Evolutionary conservation across 2,797 vertebrate genomes (phyloP), one percentile per base, ranked within the genome.

Genomic region (Mastacembelus armatus): DNA sequence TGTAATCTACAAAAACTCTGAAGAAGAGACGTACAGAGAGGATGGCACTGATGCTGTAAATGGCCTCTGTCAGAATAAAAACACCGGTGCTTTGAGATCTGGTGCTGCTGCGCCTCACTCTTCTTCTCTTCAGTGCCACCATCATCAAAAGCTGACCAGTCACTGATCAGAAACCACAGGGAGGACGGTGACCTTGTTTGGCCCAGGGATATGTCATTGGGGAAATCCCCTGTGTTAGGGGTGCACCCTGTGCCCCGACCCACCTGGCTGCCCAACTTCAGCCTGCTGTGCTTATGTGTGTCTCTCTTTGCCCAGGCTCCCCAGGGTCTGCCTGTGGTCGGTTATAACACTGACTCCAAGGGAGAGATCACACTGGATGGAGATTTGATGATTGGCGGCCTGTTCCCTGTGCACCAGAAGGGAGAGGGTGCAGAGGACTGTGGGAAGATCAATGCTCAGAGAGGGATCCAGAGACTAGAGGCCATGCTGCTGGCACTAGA

Each of bases 401-500:
- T 99, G 77, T 99, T 99, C 79, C 98, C 98, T 0, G 93, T 99
- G 55, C 98, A 99, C 14, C 96, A 99, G 91, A 99, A 99, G 84
- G 98, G 98, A 4, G 93, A 93, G 55, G 96, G 94, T 2, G 78
- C 80, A 0, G 95, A 97, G 88, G 98, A 98, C 76, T 99, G 98
- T 0, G 98, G 98, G 42, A 96, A 96, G 70, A 96, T 99, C 83
- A 99, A 99, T 0, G 95, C 98, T 67, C 96, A 99, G 74, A 94
- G 98, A 1, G 98, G 98, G 40, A 96, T 99, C 91, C 98, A 99
- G 91, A 94, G 98, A 73, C 93, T 99, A 80, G 98, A 99, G 88
- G 98, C 98, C 88, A 99, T 99, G 98, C 92, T 99, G 47, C 94
- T 99, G 0, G 98, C 98, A 0, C 88, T 99, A 71, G 98, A 99